These are phyloP conservation scores for Drosophila putrida DNA, from an alignment of 2,888 invertebrate genomes.

Conservation along the genomic window DNA sequence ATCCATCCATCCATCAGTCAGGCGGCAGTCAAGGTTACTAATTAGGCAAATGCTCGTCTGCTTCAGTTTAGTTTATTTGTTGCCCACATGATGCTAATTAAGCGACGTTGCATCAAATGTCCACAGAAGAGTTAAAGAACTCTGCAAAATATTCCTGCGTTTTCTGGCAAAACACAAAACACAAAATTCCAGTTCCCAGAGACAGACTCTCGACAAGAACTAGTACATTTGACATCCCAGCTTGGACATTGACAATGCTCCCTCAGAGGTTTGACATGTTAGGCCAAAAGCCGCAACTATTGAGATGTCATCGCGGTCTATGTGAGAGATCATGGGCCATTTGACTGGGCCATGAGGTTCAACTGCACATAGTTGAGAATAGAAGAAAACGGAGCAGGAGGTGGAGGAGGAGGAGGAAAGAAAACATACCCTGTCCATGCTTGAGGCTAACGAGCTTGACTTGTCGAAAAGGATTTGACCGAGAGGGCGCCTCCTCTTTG, in stretches of 20 bases:
- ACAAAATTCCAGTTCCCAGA: conserved; percentile 13
- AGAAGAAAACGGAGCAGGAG: background rate
- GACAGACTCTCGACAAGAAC: background rate
- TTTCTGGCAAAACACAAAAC: conserved; percentile 11
- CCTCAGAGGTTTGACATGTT: conserved; percentile 74
- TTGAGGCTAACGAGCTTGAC: conserved; percentile 59
- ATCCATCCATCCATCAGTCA: conserved; percentile 37
- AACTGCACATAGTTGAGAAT: background rate
- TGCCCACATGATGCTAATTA: conserved; percentile 69
- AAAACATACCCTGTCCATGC: conserved; percentile 62
- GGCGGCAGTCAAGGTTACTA: conserved; percentile 71
- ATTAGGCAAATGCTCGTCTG: conserved; percentile 63
- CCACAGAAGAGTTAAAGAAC: conserved; percentile 17
- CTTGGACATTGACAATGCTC: conserved; percentile 75
- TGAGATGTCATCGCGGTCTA: conserved; percentile 71
- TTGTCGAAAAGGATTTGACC: conserved; percentile 41
- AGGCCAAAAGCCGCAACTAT: conserved; percentile 65
- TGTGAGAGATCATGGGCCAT: conserved; percentile 34
- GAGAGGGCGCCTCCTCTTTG: conserved; percentile 52
- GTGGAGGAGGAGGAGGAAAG: conserved; percentile 15
- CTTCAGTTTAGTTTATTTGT: background rate
- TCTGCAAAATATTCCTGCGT: conserved; percentile 65
- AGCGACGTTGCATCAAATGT: conserved; percentile 72
- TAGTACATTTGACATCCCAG: conserved; percentile 55
- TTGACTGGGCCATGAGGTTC: conserved; percentile 26